phyloP scores from a whole-genome alignment of 2,113 vertebrate genomes.

The Odontesthes bonariensis region DNA sequence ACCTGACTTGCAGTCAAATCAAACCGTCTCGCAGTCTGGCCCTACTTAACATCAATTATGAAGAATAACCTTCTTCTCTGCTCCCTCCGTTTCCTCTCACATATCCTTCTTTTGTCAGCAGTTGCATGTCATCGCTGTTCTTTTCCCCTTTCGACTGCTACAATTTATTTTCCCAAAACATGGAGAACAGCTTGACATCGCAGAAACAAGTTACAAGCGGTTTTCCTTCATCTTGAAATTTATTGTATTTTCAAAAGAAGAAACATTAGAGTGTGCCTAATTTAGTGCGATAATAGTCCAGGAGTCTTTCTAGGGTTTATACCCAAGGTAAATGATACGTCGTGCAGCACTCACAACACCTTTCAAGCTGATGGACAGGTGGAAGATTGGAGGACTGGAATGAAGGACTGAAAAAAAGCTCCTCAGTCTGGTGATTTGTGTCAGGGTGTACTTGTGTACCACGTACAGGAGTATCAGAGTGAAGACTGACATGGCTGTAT shows the following conservation, averaged over 20 bases:
- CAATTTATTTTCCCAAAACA: not conserved
- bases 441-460: constrained; percentile 35
- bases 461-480: constrained; percentile 15
- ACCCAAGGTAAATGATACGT: constrained; percentile 38
- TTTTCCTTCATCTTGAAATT: not conserved
- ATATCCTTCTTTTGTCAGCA: not conserved
- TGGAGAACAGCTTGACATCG: not conserved
- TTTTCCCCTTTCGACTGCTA: not conserved
- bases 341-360: constrained; percentile 22
- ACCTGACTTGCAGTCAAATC: constrained; percentile 31
- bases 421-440: constrained; percentile 55
- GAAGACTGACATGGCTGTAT: constrained; percentile 12
- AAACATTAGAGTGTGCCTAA: not conserved
- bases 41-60: constrained; percentile 53
- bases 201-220: not conserved
- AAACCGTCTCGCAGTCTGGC: constrained; percentile 44
- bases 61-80: constrained; percentile 37
- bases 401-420: constrained; percentile 52
- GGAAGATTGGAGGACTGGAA: constrained; percentile 24
- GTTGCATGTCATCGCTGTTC: not conserved
- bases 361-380: constrained; percentile 61
- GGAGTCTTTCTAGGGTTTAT: not conserved
- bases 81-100: not conserved
- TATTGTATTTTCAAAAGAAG: constrained; percentile 8
- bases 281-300: not conserved